Evolutionary conservation across 2,888 invertebrate species (phyloP), one percentile per base, ranked within the genome.

Genomic region (Cantharis lateralis): DNA sequence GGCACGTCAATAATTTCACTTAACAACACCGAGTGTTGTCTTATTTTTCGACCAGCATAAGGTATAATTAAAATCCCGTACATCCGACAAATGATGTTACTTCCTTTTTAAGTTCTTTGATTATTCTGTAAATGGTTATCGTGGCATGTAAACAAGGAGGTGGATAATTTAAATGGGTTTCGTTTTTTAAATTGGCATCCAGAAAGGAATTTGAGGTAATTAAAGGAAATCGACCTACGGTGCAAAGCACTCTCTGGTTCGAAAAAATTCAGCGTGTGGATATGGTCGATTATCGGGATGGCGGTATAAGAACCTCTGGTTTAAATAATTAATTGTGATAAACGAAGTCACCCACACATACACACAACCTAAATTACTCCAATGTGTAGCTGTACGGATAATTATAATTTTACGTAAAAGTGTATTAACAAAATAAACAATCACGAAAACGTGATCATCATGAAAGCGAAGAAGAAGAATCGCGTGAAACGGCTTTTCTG

Each of bases 401-500:
- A 48, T 48, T 48, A 48, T 48, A 48, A 48, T 48, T 48, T 48
- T 48, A 48, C 48, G n/a, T 48, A 48, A 48, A 66, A 66, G 18
- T 66, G n/a, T 20, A 18, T 66, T 66, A 66, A 11, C 15, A 7
- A 18, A 20, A 66, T 24, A 20, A 20, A 24, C 18, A 66, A 15
- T 20, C 24, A 66, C 64, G 64, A 66, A 66, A 66, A 66, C 64
- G 64, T 66, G 64, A 20, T 66, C 16, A 20, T 66, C 18, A 24
- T 66, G 64, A n/a, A 66, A 66, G 64, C 24, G 64, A 66, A 66
- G 64, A 66, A 66, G 64, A 66, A 66, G 64, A 66, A 20, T 66
- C 24, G 64, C 64, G 20, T 66, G 24, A 66, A 66, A 66, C 64
- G 11, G 18, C 13, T 66, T 66, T 66, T 66, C 24, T 66, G 9